phyloP scores from a whole-genome alignment of 2,113 vertebrate species.

The Plecturocebus donacophilus region DNA sequence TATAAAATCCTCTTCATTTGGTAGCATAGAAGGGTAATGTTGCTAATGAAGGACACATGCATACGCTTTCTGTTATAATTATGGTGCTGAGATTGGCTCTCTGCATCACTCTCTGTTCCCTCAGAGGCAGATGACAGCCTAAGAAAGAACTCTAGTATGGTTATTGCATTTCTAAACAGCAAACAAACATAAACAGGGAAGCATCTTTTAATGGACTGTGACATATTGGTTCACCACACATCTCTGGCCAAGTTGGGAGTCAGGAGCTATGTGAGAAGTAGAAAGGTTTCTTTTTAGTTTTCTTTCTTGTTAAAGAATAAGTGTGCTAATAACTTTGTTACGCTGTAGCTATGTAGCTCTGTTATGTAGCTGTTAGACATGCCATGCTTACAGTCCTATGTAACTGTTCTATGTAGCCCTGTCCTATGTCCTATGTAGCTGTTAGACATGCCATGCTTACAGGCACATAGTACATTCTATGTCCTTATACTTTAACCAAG shows the following conservation, averaged over 20 bases:
- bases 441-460: no score
- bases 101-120: not conserved
- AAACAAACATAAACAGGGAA: not conserved
- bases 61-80: constrained; percentile 3
- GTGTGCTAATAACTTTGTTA: no score
- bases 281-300: no score
- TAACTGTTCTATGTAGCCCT: no score
- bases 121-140: constrained; percentile 35
- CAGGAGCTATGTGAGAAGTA: not conserved
- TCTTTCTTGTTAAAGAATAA: no score
- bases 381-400: no score
- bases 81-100: not conserved
- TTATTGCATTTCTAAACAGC: constrained; percentile 10
- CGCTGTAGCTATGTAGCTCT: no score
- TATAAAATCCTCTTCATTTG: not conserved
- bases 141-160: constrained; percentile 29
- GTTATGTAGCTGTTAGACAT: no score
- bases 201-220: constrained; percentile 16
- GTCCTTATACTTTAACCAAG: no score
- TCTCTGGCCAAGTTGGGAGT: not conserved
- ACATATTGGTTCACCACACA: not conserved
- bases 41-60: not conserved
- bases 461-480: no score
- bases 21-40: not conserved
- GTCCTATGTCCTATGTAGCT: no score